Evolutionary conservation across 1,140 invertebrate species (phyloP).

Genomic region (Sipha flava): DNA sequence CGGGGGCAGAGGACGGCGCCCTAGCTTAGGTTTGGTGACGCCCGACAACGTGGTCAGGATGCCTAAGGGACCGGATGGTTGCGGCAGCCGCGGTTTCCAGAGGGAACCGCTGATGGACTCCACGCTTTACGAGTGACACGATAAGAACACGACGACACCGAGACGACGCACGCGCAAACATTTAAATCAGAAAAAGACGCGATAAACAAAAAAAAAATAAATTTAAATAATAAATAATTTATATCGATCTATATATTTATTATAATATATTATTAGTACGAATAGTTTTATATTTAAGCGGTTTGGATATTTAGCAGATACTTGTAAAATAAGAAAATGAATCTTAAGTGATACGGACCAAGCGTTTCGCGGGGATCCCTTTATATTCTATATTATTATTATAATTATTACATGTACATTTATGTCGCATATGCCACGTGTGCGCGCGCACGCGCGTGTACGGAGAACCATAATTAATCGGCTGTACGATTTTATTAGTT

Average conservation of each 20-base stretch:
- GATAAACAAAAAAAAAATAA: not conserved
- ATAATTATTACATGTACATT: not conserved
- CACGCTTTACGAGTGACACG: slow-evolving; percentile 15
- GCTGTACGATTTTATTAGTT: not conserved
- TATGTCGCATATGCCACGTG: not conserved
- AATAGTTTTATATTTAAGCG: not conserved
- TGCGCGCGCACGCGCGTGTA: not conserved
- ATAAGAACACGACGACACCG: not conserved
- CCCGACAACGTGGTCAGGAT: slow-evolving; percentile 63
- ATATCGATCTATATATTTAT: not conserved
- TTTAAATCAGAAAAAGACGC: too few relatives aligned
- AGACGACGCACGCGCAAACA: not conserved
- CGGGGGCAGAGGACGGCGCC: not conserved
- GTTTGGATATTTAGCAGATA: not conserved
- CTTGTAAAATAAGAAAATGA: not conserved
- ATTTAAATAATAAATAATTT: not conserved
- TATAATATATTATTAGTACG: too few relatives aligned
- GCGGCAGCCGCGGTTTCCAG: slow-evolving; percentile 64
- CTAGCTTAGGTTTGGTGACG: slow-evolving; percentile 45
- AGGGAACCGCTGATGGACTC: slow-evolving; percentile 18
- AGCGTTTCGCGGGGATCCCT: not conserved
- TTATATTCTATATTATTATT: not conserved
- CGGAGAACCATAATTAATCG: not conserved
- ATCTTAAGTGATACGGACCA: not conserved
- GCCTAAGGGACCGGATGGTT: slow-evolving; percentile 72